These are phyloP conservation scores for Cercopithecus mona DNA, from an alignment of 2,113 vertebrate species.

Conservation along the genomic window DNA sequence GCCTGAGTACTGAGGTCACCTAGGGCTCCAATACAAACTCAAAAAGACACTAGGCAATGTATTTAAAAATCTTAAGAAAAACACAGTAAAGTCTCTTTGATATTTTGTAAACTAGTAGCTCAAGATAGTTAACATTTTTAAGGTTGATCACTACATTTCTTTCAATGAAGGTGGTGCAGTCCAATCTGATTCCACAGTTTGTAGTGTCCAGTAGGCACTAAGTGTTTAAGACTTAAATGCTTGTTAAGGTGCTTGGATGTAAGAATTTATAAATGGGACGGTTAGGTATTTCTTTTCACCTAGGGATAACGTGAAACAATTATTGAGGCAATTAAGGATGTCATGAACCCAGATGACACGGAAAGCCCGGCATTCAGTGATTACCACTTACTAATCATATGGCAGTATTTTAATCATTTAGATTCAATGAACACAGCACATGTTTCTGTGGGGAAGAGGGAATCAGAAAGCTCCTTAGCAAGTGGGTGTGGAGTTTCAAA, in stretches of 20 bases:
- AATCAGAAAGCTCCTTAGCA: background rate
- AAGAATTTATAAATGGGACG: background rate
- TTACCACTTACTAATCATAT: background rate
- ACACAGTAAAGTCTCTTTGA: background rate
- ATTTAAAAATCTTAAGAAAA: background rate
- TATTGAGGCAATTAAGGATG: background rate
- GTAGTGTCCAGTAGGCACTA: background rate
- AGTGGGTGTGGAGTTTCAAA: background rate
- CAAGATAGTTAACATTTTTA: background rate
- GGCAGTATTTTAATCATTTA: background rate
- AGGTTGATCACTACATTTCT: background rate
- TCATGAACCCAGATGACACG: background rate
- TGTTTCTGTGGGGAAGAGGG: background rate
- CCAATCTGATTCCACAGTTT: background rate
- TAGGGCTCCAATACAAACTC: background rate
- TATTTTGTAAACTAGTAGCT: background rate
- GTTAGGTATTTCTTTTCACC: background rate
- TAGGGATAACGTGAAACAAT: background rate
- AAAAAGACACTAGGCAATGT: background rate
- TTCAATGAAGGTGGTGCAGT: background rate
- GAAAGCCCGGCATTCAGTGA: background rate
- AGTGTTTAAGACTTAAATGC: background rate
- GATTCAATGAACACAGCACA: background rate
- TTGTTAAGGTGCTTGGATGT: background rate
- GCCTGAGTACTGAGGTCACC: background rate